A percentile compares a stretch with the other conserved stretches of the same genome.
Conservation (phyloP, 1,140 invertebrate genomes). For the Dufourea novaeangliae region DNA sequence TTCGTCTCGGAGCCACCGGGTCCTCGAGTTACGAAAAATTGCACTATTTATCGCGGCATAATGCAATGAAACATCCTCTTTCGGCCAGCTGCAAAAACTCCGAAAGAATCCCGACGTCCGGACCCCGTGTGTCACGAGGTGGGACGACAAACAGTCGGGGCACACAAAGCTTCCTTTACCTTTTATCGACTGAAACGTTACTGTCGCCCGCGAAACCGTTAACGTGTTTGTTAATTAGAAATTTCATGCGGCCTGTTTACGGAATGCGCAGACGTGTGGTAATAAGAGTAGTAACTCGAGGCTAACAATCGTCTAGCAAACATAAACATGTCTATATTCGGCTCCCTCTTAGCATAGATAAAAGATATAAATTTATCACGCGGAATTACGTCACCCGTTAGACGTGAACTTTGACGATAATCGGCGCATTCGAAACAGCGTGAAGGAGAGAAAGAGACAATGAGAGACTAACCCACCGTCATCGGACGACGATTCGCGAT, state of each 20-base stretch:
- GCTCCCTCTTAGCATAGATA: conserved; percentile 35
- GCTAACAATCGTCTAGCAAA: not conserved
- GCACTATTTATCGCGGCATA: no score
- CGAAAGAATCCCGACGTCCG: no score
- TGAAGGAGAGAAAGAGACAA: no score
- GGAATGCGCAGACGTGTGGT: not conserved
- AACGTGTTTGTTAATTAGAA: not conserved
- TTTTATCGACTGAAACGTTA: not conserved
- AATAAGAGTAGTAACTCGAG: conserved; percentile 4
- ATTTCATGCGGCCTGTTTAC: not conserved
- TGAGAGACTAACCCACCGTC: not conserved
- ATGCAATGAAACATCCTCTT: no score
- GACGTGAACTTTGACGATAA: conserved; percentile 29
- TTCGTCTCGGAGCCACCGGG: no score
- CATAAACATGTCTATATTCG: conserved; percentile 33
- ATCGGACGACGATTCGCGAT: no score
- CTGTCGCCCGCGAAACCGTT: not conserved
- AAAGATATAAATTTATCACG: conserved; percentile 38
- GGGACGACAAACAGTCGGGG: no score
- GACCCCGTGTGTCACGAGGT: no score
- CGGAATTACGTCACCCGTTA: conserved; percentile 28
- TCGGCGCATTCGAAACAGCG: conserved; percentile 1
- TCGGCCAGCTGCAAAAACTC: no score
- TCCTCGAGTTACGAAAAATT: no score
- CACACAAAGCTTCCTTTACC: no score